Evolutionary conservation across 2,113 vertebrate genomes (phyloP), one percentile per base, ranked within the genome.

Genomic region (Myotis lucifugus): DNA sequence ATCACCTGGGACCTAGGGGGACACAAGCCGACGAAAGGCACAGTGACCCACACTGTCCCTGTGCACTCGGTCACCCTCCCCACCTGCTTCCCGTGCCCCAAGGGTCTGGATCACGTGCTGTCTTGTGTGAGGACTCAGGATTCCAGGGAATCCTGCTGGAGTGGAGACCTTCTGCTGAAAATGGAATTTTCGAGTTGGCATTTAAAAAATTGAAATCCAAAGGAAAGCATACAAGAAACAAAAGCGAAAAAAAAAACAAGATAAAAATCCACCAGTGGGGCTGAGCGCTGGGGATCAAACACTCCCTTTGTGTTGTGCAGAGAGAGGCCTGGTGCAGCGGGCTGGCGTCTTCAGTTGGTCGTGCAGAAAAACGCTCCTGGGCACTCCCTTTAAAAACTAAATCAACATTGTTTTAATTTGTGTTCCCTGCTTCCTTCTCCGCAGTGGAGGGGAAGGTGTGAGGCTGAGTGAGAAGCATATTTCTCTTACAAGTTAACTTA

Each of bases 401-500:
- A 98, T 98, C 97, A 98, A 98, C 95, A 96, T 95, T 97, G 96
- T 98, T 98, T 98, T 98, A 98, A 98, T 98, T 98, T 98, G 96
- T 95, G 97, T 94, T 97, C 97, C 93, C 87, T 97, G 90, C 77
- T 98, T 98, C 97, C 93, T 98, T 94, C 92, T 85, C 96, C 88
- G 95, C 96, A 95, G 88, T 78, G 83, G 94, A 95, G 79, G 79
- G 82, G 85, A 94, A 97, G 96, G 97, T 94, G 64, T 25, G 54
- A 95, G 97, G 96, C 98, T 89, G 96, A 98, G 97, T 95, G 90
- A 86, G 52, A 91, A 97, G 93, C 94, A 93, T 96, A 98, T 98
- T 98, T 98, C 97, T 98, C 93, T 97, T 98, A 95, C 97, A 98
- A 98, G 98, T 98, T 98, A 98, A 98, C 97, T 98, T 98, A 97